A percentile compares a stretch with the other conserved stretches of the same genome.
phyloP scores from a whole-genome alignment of 2,888 invertebrate genomes.

The Phyllotreta cruciferae region DNA sequence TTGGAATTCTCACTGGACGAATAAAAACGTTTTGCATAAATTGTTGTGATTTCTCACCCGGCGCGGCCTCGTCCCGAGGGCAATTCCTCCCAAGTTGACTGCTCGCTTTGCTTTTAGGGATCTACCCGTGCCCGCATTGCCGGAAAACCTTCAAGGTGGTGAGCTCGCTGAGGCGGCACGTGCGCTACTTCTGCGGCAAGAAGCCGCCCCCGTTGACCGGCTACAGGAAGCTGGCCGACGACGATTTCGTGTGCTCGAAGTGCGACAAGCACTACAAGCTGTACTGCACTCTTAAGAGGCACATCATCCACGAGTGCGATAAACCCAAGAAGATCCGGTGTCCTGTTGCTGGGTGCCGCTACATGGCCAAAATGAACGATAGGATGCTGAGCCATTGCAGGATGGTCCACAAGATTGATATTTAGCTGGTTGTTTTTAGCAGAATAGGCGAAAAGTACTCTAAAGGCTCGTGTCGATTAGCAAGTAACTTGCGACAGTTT shows the following conservation, averaged over 20 bases:
- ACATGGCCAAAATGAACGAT: constrained; percentile 50
- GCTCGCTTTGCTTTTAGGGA: neutral
- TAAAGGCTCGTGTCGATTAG: too few relatives aligned
- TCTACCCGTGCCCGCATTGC: constrained; percentile 40
- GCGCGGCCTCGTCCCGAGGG: too few relatives aligned
- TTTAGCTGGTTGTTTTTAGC: constrained; percentile 1
- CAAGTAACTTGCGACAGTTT: too few relatives aligned
- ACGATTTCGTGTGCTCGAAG: constrained; percentile 37
- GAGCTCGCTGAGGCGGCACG: constrained; percentile 43
- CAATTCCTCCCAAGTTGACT: too few relatives aligned
- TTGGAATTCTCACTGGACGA: too few relatives aligned
- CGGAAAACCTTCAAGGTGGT: constrained; percentile 42
- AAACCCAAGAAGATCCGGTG: constrained; percentile 49
- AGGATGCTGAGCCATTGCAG: constrained; percentile 50
- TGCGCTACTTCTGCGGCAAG: constrained; percentile 46
- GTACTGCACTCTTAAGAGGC: constrained; percentile 48
- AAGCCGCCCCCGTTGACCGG: constrained; percentile 49
- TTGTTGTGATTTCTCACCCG: too few relatives aligned
- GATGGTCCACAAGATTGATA: constrained; percentile 47
- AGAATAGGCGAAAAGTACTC: neutral
- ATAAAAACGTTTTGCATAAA: too few relatives aligned
- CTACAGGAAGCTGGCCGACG: constrained; percentile 41
- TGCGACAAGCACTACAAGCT: constrained; percentile 46
- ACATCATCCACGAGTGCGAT: constrained; percentile 50
- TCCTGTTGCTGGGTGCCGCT: constrained; percentile 47